Evolutionary conservation across 2,888 invertebrate genomes (phyloP).

Genomic region (Drosophila infuscata): DNA sequence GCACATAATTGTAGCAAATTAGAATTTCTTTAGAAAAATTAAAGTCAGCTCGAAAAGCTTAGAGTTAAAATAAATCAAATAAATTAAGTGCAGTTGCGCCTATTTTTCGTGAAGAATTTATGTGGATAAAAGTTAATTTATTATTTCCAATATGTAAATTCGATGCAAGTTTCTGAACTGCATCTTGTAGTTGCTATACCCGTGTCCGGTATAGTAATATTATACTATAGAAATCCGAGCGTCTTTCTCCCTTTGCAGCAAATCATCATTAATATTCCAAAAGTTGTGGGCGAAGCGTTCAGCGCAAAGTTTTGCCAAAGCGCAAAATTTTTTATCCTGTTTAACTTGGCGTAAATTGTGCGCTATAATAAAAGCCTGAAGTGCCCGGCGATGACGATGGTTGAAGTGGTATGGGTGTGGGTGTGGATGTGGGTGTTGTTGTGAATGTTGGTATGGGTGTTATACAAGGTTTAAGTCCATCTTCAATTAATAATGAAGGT

Average conservation of each 20-base stretch:
- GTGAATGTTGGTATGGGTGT: constrained; percentile 4
- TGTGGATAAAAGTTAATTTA: background rate
- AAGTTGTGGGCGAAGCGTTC: constrained; percentile 74
- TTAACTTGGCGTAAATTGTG: constrained; percentile 64
- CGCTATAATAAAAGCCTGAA: constrained; percentile 60
- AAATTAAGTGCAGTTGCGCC: background rate
- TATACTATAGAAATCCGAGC: constrained; percentile 17
- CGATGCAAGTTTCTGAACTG: background rate
- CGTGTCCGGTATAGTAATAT: background rate
- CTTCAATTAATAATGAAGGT: constrained; percentile 83
- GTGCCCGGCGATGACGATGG: constrained; percentile 17
- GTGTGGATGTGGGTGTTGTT: background rate
- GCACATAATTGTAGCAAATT: background rate
- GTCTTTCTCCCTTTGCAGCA: constrained; percentile 40
- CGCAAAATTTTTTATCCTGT: constrained; percentile 53
- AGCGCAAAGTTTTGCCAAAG: constrained; percentile 59
- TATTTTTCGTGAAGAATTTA: background rate
- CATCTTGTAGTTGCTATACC: constrained; percentile 18
- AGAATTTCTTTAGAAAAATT: background rate
- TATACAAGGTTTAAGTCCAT: constrained; percentile 58
- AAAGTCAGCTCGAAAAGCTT: background rate
- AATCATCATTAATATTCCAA: constrained; percentile 78
- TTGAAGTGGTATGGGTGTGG: background rate
- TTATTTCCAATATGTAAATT: background rate
- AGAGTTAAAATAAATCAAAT: background rate